These are phyloP conservation scores for Trichonephila clavipes DNA, from an alignment of 1,140 invertebrate species.

Conservation along the genomic window DNA sequence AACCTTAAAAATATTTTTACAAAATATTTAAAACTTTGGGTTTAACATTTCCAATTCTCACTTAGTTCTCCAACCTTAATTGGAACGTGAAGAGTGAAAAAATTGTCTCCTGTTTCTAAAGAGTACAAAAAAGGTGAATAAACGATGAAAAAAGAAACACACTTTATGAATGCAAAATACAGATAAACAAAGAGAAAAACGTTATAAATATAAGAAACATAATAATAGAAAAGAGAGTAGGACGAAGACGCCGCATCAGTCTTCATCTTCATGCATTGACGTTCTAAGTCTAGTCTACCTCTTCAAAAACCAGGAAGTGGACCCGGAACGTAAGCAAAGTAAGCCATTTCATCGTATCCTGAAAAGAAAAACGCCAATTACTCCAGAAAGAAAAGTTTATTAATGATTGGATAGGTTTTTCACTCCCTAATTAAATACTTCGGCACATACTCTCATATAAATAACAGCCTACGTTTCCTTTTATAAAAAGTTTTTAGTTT, in stretches of 20 bases:
- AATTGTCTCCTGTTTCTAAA: not conserved
- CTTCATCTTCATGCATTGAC: not conserved
- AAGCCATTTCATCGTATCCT: conserved; percentile 56
- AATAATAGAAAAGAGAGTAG: not conserved
- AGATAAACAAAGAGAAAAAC: not conserved
- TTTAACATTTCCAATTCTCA: no score
- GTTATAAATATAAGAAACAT: conserved; percentile 37
- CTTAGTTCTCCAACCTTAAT: not conserved
- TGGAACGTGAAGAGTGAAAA: not conserved
- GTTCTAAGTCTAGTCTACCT: no score
- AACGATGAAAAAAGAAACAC: not conserved
- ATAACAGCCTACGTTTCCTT: no score
- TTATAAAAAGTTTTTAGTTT: no score
- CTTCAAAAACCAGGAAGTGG: conserved; percentile 37
- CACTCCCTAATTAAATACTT: no score
- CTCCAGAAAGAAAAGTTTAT: no score
- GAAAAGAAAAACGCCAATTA: not conserved
- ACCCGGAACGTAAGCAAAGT: conserved; percentile 31
- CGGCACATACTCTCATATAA: no score
- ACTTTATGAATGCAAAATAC: conserved; percentile 7
- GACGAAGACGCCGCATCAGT: no score
- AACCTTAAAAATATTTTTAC: no score
- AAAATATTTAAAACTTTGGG: no score
- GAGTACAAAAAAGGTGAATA: not conserved
- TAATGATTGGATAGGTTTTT: no score